phyloP scores from a whole-genome alignment of 2,888 invertebrate species.

The Apantesis nais region DNA sequence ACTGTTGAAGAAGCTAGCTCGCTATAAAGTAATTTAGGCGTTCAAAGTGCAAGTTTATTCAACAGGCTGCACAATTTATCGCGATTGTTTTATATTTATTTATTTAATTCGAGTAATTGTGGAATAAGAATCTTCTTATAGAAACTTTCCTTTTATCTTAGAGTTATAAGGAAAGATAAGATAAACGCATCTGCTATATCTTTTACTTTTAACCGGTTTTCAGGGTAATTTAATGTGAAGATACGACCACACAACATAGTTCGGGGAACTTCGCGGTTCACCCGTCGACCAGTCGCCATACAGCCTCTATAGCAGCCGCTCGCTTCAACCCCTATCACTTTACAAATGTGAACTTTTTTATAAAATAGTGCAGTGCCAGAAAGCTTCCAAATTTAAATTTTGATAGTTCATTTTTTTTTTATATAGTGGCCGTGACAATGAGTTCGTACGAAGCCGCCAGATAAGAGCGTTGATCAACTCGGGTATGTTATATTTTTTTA shows the following conservation, averaged over 20 bases:
- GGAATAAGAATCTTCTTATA: no score
- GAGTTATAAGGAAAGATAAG: background rate
- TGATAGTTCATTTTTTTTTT: conserved; percentile 43
- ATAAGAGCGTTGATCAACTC: conserved; percentile 53
- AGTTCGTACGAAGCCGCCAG: conserved; percentile 56
- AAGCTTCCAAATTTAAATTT: conserved; percentile 36
- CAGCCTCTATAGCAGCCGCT: conserved; percentile 57
- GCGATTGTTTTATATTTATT: no score
- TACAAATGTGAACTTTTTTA: conserved; percentile 76
- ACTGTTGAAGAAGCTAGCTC: no score
- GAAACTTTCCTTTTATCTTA: background rate
- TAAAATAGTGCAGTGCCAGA: conserved; percentile 62
- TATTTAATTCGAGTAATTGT: no score
- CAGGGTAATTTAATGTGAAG: conserved; percentile 30
- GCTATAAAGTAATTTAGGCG: no score
- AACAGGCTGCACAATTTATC: no score
- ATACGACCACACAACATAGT: conserved; percentile 11
- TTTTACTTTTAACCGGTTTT: background rate
- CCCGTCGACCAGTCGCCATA: conserved; percentile 61
- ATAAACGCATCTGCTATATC: background rate
- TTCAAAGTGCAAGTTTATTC: no score
- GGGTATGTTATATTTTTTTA: conserved; percentile 14
- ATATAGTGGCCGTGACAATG: conserved; percentile 60
- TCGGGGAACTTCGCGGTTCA: conserved; percentile 31
- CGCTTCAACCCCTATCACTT: conserved; percentile 52